These are phyloP conservation scores for Tenthredo notha DNA, from an alignment of 2,888 invertebrate genomes.

Conservation along the genomic window DNA sequence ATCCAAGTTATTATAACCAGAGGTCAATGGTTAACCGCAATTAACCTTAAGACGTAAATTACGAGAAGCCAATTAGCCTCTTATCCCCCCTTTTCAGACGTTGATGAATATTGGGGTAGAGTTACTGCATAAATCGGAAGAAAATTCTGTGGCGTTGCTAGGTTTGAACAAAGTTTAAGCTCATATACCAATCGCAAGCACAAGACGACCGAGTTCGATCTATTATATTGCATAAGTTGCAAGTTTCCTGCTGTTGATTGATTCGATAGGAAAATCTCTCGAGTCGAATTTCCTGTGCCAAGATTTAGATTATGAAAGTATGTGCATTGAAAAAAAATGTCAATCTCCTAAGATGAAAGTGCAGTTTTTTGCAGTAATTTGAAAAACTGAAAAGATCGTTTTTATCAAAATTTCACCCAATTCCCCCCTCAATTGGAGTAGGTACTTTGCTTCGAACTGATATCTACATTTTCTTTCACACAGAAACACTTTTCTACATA, in stretches of 20 bases:
- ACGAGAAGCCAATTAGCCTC: slow-evolving; percentile 2
- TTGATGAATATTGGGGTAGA: neutral
- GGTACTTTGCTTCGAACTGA: neutral
- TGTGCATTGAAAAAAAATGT: too few relatives aligned
- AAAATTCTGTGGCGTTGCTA: neutral
- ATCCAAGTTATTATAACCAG: slow-evolving; percentile 21
- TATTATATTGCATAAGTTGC: neutral
- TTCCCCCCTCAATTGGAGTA: neutral
- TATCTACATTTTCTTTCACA: neutral
- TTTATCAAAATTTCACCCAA: too few relatives aligned
- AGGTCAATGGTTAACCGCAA: slow-evolving; percentile 35
- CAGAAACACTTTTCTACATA: neutral
- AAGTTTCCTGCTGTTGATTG: neutral
- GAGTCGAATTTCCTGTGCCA: neutral
- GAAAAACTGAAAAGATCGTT: too few relatives aligned
- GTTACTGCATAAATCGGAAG: neutral
- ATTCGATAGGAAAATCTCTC: neutral
- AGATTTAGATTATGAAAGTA: too few relatives aligned
- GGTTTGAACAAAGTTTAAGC: neutral
- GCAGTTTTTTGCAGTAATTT: too few relatives aligned
- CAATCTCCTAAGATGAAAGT: too few relatives aligned
- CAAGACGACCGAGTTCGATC: neutral
- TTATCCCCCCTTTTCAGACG: neutral
- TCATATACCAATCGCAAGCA: neutral
- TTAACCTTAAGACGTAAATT: slow-evolving; percentile 18